These are phyloP conservation scores for Melieria crassipennis DNA, from an alignment of 2,888 invertebrate species.

Conservation along the genomic window DNA sequence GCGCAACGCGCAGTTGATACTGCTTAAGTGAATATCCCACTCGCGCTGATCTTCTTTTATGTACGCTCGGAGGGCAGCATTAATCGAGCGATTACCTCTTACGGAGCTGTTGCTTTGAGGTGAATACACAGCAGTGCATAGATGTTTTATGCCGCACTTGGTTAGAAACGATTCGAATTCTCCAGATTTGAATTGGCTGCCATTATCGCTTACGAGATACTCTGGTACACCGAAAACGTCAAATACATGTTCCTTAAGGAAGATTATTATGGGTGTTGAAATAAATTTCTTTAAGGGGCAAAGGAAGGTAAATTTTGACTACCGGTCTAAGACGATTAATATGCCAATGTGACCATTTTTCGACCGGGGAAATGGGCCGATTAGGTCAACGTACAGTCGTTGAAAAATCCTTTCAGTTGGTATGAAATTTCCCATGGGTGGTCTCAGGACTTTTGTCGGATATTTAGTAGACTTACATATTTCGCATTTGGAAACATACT, in stretches of 20 bases:
- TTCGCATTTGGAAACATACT: slow-evolving; percentile 13
- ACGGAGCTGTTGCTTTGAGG: slow-evolving; percentile 29
- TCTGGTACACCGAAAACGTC: slow-evolving; percentile 47
- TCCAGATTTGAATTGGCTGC: slow-evolving; percentile 29
- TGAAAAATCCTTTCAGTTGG: too few species aligned
- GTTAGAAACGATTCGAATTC: slow-evolving; percentile 22
- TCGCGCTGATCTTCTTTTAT: slow-evolving; percentile 32
- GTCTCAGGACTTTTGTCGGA: slow-evolving; percentile 24
- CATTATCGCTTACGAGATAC: slow-evolving; percentile 36
- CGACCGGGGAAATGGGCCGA: slow-evolving; percentile 37
- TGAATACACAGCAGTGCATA: slow-evolving; percentile 41
- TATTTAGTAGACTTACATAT: slow-evolving; percentile 22
- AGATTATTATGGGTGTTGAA: slow-evolving; percentile 19
- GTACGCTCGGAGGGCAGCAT: slow-evolving; percentile 49
- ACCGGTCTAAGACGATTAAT: slow-evolving; percentile 33
- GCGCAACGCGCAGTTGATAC: slow-evolving; percentile 29
- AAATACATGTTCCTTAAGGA: slow-evolving; percentile 41
- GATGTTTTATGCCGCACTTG: slow-evolving; percentile 22
- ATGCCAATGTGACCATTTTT: slow-evolving; percentile 30
- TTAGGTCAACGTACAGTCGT: slow-evolving; percentile 33
- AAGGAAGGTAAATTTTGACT: slow-evolving; percentile 35
- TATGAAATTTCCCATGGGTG: slow-evolving; percentile 30
- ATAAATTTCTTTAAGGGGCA: slow-evolving; percentile 30
- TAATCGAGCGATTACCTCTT: slow-evolving; percentile 46
- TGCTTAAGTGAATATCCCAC: slow-evolving; percentile 35